A percentile compares a stretch with the other conserved stretches of the same genome.
Evolutionary conservation across 2,888 invertebrate species (phyloP).

Genomic region (Listrodromus nycthemerus): DNA sequence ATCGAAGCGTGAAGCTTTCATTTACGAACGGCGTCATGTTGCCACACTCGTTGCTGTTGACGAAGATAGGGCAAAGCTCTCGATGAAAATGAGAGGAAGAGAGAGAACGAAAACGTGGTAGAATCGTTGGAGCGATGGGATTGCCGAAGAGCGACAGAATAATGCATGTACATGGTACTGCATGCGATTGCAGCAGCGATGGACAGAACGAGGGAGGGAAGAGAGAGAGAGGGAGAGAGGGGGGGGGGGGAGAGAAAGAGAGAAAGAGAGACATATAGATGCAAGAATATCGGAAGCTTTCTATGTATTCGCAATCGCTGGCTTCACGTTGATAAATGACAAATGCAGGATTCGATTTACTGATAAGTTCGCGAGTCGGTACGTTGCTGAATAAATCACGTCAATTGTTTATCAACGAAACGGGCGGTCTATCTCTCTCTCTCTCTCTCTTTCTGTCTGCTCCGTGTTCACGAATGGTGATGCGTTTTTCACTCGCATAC

Average conservation of each 20-base stretch:
- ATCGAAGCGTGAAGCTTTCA: constrained; percentile 69
- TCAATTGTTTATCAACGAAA: constrained; percentile 77
- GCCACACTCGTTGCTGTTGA: constrained; percentile 46
- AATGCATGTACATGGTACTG: constrained; percentile 18
- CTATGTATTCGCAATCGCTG: constrained; percentile 46
- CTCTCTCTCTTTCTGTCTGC: too few relatives aligned
- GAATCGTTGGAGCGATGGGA: constrained; percentile 52
- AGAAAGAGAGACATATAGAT: not conserved
- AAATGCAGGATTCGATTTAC: constrained; percentile 77
- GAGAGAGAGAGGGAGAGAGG: not conserved
- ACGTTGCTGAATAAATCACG: constrained; percentile 73
- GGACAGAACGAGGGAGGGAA: not conserved
- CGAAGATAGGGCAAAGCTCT: constrained; percentile 57
- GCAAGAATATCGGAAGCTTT: constrained; percentile 55
- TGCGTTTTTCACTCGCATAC: constrained; percentile 68
- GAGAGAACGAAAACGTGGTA: constrained; percentile 54
- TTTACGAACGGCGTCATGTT: constrained; percentile 65
- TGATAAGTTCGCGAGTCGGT: constrained; percentile 72
- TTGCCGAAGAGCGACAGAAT: constrained; percentile 52
- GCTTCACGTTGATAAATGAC: constrained; percentile 73
- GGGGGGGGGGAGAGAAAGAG: constrained; percentile 7
- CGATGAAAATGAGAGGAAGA: constrained; percentile 47
- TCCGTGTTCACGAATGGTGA: constrained; percentile 59
- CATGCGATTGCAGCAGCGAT: not conserved
- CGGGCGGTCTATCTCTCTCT: constrained; percentile 31